A percentile compares a stretch with the other conserved stretches of the same genome.
Conservation (phyloP, 2,888 invertebrate genomes). For the Alentia gelatinosa region DNA sequence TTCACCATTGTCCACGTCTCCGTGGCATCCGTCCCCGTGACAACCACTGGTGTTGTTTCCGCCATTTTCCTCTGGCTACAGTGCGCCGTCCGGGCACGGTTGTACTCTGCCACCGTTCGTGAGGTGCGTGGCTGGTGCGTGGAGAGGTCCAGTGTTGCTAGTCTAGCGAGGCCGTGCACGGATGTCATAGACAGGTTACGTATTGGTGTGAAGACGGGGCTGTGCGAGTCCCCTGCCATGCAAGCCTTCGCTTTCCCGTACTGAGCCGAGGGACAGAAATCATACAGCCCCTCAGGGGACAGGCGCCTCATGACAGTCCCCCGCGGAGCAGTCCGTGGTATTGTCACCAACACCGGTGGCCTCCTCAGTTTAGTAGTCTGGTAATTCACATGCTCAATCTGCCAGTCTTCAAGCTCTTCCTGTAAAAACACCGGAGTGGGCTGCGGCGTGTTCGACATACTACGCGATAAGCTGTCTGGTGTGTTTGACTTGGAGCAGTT, state of each 20-base stretch:
- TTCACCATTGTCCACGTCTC: constrained; percentile 30
- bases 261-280: neutral
- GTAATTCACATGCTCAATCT: neutral
- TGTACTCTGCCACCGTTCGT: constrained; percentile 9
- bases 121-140: neutral
- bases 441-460: neutral
- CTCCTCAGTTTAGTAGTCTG: neutral
- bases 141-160: neutral
- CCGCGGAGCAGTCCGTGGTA: neutral
- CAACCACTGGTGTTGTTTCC: neutral
- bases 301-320: neutral
- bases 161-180: neutral
- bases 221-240: neutral
- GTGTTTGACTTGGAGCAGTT: neutral
- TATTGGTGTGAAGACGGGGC: neutral
- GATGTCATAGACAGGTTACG: neutral
- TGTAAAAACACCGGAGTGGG: neutral
- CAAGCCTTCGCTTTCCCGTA: constrained; percentile 43
- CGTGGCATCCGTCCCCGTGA: neutral
- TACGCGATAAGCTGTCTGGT: neutral
- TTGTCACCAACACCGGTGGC: neutral
- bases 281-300: constrained; percentile 32
- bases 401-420: constrained; percentile 35
- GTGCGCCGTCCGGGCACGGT: neutral
- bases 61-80: neutral